Percentiles rank a stretch among this genome's conserved stretches.
phyloP scores from a whole-genome alignment of 2,888 invertebrate genomes.

The Napeogenes inachia region DNA sequence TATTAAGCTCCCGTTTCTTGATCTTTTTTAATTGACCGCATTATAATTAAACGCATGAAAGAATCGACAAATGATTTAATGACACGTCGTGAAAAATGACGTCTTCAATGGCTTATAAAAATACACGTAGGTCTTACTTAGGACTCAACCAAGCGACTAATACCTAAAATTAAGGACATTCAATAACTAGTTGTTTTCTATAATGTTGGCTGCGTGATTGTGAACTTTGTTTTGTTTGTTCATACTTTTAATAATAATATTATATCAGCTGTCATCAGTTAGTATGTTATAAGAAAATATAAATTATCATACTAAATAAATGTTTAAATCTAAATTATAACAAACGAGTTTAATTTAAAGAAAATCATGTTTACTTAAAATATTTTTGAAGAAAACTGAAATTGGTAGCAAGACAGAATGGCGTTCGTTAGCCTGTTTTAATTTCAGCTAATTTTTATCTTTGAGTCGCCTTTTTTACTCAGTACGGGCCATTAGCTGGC shows the following conservation, averaged over 20 bases:
- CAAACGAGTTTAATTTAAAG: constrained; percentile 7
- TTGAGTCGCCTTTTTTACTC: constrained; percentile 66
- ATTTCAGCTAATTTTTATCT: constrained; percentile 79
- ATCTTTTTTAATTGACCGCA: constrained; percentile 7
- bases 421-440: constrained; percentile 76
- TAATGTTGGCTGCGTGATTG: constrained; percentile 18
- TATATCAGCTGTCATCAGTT: not conserved
- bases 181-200: constrained; percentile 29
- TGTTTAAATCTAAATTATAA: not conserved
- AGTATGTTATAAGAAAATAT: not conserved
- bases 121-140: constrained; percentile 41
- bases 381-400: constrained; percentile 9
- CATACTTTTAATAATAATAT: not conserved
- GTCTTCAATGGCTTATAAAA: constrained; percentile 28
- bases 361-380: constrained; percentile 4
- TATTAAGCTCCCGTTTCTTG: not conserved
- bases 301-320: not conserved
- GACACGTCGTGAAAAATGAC: constrained; percentile 28
- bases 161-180: constrained; percentile 43
- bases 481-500: constrained; percentile 67
- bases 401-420: constrained; percentile 49
- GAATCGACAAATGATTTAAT: constrained; percentile 51
- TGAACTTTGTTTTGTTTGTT: constrained; percentile 16
- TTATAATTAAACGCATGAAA: constrained; percentile 38
- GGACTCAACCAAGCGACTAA: constrained; percentile 48